Evolutionary conservation across 2,113 vertebrate species (phyloP).

Genomic region (Myrmecophaga tridactyla): DNA sequence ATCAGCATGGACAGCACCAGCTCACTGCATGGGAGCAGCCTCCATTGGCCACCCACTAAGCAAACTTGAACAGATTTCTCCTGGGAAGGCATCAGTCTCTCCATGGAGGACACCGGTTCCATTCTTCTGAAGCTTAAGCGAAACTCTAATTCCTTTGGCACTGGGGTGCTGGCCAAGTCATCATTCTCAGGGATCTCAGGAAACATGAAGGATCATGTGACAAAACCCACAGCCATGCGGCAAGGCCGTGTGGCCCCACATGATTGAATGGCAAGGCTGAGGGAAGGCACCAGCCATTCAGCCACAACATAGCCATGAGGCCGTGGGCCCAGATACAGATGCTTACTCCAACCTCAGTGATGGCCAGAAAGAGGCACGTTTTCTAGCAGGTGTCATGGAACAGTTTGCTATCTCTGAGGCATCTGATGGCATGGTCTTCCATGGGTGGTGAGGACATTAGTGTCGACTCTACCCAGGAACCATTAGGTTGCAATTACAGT

Average conservation of each 20-base stretch:
- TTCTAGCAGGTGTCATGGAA: slow-evolving; percentile 96
- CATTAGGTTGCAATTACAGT: slow-evolving; percentile 90
- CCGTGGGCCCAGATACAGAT: slow-evolving; percentile 92
- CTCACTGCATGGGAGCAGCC: slow-evolving; percentile 86
- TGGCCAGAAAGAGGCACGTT: slow-evolving; percentile 97
- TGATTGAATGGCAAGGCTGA: slow-evolving; percentile 99
- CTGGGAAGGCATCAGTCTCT: slow-evolving; percentile 99
- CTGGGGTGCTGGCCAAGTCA: slow-evolving; percentile 98
- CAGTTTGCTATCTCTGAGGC: slow-evolving; percentile 98
- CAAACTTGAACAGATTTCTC: slow-evolving; percentile 99
- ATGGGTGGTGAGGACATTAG: slow-evolving; percentile 97
- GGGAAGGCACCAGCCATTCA: slow-evolving; percentile 87
- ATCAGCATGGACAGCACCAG: slow-evolving; percentile 88
- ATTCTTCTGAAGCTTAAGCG: slow-evolving; percentile 98
- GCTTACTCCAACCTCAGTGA: slow-evolving; percentile 98
- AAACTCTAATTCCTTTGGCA: slow-evolving; percentile 96
- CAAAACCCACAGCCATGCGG: slow-evolving; percentile 97
- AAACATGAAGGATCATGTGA: slow-evolving; percentile 98
- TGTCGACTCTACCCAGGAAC: slow-evolving; percentile 96
- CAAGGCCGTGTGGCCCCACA: slow-evolving; percentile 97
- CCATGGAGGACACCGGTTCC: slow-evolving; percentile 99
- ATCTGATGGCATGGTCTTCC: slow-evolving; percentile 95
- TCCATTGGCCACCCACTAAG: slow-evolving; percentile 86
- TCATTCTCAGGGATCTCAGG: slow-evolving; percentile 97
- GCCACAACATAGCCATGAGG: slow-evolving; percentile 90